A percentile compares a stretch with the other conserved stretches of the same genome.
phyloP scores from a whole-genome alignment of 2,113 vertebrate genomes.

The Anhinga anhinga region DNA sequence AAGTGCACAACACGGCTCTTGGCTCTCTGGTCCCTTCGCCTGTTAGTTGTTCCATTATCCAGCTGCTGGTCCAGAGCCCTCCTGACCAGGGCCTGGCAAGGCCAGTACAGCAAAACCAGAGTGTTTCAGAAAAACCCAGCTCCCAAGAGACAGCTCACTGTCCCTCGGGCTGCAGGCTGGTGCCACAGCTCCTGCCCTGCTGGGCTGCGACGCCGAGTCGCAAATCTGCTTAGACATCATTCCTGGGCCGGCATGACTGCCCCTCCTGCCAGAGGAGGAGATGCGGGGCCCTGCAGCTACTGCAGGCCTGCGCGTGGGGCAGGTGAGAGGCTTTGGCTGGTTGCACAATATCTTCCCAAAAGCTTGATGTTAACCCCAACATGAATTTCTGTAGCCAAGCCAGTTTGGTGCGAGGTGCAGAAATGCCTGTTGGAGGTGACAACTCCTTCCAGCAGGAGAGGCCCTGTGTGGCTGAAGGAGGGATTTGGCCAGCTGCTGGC shows the following conservation, averaged over 20 bases:
- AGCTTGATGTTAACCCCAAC: neutral
- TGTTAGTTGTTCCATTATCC: neutral
- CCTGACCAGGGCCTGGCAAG: neutral
- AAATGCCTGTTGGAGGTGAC: neutral
- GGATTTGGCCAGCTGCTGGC: neutral
- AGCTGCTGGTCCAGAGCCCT: neutral
- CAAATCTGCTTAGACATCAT: neutral
- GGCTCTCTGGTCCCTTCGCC: neutral
- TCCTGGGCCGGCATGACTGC: neutral
- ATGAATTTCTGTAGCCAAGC: neutral
- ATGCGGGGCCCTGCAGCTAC: neutral
- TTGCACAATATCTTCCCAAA: neutral
- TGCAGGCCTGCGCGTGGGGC: neutral
- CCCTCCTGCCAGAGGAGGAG: neutral
- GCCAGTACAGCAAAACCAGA: neutral
- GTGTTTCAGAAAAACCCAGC: neutral
- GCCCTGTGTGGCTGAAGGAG: neutral
- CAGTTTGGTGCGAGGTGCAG: neutral
- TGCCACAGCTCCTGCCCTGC: neutral
- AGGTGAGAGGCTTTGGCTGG: neutral
- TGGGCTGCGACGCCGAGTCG: neutral
- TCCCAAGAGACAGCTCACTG: neutral
- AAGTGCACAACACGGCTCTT: neutral
- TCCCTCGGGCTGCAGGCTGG: neutral
- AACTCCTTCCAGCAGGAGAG: neutral